Base-by-base conservation (phyloP, 2,888 invertebrate species). In the Alloplasta piceator region DNA sequence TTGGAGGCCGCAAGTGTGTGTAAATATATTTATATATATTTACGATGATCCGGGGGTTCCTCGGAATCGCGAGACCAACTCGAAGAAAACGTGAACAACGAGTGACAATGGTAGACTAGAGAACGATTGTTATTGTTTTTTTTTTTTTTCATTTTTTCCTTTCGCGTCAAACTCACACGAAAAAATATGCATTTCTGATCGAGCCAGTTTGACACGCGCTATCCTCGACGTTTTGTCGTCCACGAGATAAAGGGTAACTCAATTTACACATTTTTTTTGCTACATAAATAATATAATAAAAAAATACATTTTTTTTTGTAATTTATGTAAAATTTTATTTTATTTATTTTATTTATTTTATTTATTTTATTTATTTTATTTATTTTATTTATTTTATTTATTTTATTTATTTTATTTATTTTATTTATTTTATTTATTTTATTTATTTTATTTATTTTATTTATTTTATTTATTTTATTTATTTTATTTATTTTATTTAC, bases 61-160 rank as follows among this genome's bases (percentile, higher is more conserved):
- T 81, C 58, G 78, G 36, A 5, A 78, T 67, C 41, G 78, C 75
- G 60, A 83, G 84, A 83, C 84, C 85, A 68, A 84, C 83, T 43
- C 77, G 84, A 83, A 84, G 83, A 85, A 85, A 84, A 84, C 78
- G 67, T 58, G 63, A 83, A 67, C 61, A 56, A 56, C 66, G 50
- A 41, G 70, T 82, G 71, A 78, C 67, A 82, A 74, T 79, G 76
- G 68, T 82, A 67, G 71, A 81, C 76, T 78, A 74, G 75, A 64
- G n/a, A n/a, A 46, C 50, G 48, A 46, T 48, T 50, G 58, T 61
- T 41, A 56, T 64, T 66, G 64, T 64, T 46, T 68, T 9, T 36
- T 56, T 70, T 60, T 52, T 52, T 70, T 52, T 64, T 70, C 50
- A 16, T 67, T 41, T 39, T 64, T 26, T n/a, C 14, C 63, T 39